Evolutionary conservation across 2,888 invertebrate genomes (phyloP), one percentile per base, ranked within the genome.

Genomic region (Hoplodrina ambigua): DNA sequence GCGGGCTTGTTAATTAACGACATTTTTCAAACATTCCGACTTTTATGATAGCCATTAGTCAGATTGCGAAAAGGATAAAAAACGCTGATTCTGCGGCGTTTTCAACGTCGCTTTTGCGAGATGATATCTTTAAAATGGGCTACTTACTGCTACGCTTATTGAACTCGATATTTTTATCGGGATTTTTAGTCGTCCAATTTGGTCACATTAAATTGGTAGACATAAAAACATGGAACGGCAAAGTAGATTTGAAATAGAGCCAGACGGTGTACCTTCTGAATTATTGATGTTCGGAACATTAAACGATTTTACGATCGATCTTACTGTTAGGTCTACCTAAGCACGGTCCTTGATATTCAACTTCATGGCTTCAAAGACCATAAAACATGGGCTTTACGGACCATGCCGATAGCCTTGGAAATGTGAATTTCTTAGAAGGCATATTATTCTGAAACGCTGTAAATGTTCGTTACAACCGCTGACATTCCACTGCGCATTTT

Each of bases 321-420:
- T 71, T 46, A 37, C 15, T 50, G 57, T 25, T 71, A 25, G 19
- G 52, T 67, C 55, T 54, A 54, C 53, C 56, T 37, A 33, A 69
- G 55, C 46, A 58, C 49, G 20, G 79, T 41, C 73, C 79, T 85
- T 72, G 81, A 55, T 80, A 81, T 81, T 83, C 67, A 69, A 74
- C 72, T 85, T 74, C 60, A 81, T 73, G 53, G 56, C 63, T 80
- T 71, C 64, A 65, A 61, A 80, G 55, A 44, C 57, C 53, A 78
- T 78, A 80, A 84, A 84, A 73, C 71, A 73, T 66, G 63, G 69
- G 54, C 52, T 71, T 80, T 78, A 72, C 60, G 71, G 52, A 71
- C 58, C 61, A 69, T 71, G 63, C 33, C 50, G n/a, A 62, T 66
- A 61, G 65, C 72, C 71, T 78, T 83, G 62, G 63, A 33, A 77